Percentiles rank a stretch among this genome's conserved stretches.
Evolutionary conservation across 2,113 vertebrate genomes (phyloP).

Genomic region (Theristicus caerulescens): DNA sequence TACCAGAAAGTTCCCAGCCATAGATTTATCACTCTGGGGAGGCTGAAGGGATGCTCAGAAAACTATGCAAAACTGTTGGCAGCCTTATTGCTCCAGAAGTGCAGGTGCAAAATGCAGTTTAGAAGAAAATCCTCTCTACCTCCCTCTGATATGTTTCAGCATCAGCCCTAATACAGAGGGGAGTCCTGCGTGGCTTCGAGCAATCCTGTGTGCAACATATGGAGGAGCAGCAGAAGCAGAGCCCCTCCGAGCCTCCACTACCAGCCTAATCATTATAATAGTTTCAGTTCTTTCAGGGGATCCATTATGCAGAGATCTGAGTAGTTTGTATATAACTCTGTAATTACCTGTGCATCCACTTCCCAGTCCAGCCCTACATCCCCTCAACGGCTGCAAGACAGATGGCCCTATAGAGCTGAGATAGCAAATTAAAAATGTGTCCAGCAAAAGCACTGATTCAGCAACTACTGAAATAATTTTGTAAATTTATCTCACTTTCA

Average conservation of each 20-base stretch:
- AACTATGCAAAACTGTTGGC: not conserved
- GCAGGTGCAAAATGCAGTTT: constrained; percentile 46
- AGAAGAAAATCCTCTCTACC: constrained; percentile 36
- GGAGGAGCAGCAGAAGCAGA: constrained; percentile 48
- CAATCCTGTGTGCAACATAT: constrained; percentile 9
- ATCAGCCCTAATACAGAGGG: not conserved
- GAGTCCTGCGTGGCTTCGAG: not conserved
- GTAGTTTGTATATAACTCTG: constrained; percentile 9
- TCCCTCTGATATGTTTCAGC: constrained; percentile 36
- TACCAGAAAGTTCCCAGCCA: constrained; percentile 42
- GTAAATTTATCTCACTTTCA: not conserved
- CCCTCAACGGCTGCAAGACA: constrained; percentile 31
- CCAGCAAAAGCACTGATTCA: constrained; percentile 45
- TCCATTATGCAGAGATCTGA: constrained; percentile 39
- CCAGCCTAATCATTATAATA: constrained; percentile 38
- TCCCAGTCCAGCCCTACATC: constrained; percentile 18
- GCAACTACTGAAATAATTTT: constrained; percentile 29
- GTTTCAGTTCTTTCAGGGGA: constrained; percentile 36
- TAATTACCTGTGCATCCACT: constrained; percentile 44
- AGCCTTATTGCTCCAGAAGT: constrained; percentile 26
- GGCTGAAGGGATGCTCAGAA: constrained; percentile 42
- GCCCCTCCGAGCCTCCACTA: not conserved
- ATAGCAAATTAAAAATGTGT: not conserved
- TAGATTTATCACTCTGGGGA: constrained; percentile 47
- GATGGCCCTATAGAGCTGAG: constrained; percentile 51